Percentiles rank a stretch among this genome's conserved stretches.
phyloP scores from a whole-genome alignment of 2,888 invertebrate genomes.

The Nephrotoma flavescens region DNA sequence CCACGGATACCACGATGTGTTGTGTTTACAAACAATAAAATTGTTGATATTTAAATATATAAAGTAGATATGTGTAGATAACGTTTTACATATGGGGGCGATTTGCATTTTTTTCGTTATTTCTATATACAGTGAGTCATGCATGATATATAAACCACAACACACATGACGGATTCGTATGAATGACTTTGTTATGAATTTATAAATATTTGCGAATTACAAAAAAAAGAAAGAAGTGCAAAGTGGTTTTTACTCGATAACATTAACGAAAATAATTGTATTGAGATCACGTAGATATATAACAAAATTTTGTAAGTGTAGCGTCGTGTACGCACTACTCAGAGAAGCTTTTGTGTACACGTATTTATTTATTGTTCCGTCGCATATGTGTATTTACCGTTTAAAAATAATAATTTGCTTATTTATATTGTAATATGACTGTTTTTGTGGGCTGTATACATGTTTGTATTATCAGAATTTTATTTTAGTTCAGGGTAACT shows the following conservation, averaged over 20 bases:
- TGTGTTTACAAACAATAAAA: background rate
- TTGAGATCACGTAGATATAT: background rate
- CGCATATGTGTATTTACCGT: background rate
- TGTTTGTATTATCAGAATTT: background rate
- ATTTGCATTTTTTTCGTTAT: background rate
- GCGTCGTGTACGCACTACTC: background rate
- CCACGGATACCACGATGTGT: background rate
- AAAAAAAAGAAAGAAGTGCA: background rate
- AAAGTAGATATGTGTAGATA: background rate
- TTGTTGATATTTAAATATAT: background rate
- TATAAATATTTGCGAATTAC: background rate
- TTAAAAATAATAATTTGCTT: background rate
- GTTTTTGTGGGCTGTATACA: background rate
- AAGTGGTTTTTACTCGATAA: background rate
- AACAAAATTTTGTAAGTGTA: background rate
- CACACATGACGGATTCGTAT: background rate
- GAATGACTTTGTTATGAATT: background rate
- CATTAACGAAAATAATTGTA: background rate
- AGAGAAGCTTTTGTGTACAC: background rate
- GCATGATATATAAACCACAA: background rate
- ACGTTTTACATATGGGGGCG: background rate
- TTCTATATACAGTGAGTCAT: background rate
- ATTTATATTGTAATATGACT: background rate
- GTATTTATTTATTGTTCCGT: background rate
- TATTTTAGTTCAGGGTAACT: background rate